phyloP scores from a whole-genome alignment of 2,797 vertebrate genomes.

The Iguana delicatissima region DNA sequence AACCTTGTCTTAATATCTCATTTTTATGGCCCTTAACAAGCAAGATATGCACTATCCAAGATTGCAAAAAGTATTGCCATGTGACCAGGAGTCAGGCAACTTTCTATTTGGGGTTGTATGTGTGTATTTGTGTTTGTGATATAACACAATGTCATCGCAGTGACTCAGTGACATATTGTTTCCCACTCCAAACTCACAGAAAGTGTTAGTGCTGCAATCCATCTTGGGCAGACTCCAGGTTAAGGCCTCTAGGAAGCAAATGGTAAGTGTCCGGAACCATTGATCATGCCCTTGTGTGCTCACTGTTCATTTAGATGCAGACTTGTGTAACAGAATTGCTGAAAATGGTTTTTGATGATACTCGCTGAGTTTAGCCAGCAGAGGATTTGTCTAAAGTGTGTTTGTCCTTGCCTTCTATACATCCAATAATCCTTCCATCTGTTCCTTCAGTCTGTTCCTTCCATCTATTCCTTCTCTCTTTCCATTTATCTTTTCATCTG shows the following conservation, averaged over 20 bases:
- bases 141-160: neutral
- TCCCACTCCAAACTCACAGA: conserved; percentile 16
- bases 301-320: neutral
- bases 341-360: neutral
- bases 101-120: neutral
- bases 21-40: neutral
- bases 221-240: neutral
- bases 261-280: neutral
- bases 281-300: neutral
- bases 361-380: conserved; percentile 6
- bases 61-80: conserved; percentile 44
- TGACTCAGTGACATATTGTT: neutral
- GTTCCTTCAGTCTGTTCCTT: neutral
- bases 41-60: conserved; percentile 36
- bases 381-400: conserved; percentile 42
- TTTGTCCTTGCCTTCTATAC: too few relatives aligned
- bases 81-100: conserved; percentile 47
- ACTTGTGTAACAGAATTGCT: neutral
- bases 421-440: neutral
- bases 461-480: neutral
- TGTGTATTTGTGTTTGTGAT: conserved; percentile 39
- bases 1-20: conserved; percentile 47
- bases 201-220: conserved; percentile 17
- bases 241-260: neutral
- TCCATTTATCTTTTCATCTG: neutral